Base-by-base conservation (phyloP, 2,888 invertebrate genomes). In the Tenthredo distinguenda region DNA sequence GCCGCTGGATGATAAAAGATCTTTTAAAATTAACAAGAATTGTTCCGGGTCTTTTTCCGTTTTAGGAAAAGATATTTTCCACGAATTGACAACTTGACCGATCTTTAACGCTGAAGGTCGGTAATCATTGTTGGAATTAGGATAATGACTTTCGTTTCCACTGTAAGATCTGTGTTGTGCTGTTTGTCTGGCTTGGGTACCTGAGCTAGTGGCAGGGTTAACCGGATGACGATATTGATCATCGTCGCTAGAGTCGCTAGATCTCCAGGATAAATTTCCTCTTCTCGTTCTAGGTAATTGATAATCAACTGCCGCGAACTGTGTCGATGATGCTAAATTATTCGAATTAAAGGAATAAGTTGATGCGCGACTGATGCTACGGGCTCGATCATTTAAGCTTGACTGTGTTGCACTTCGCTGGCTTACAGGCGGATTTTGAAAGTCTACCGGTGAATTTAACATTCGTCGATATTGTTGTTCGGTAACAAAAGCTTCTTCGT, bases 1-100 rank as follows among this genome's bases (percentile, higher is more conserved):
- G 34, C 86, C 86, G 83, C 86, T 85, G 4, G 47, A 72, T 18
- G 34, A 76, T 34, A 86, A 79, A 34, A 58, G 58, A 68, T 85
- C 86, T 84, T 84, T 74, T 83, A 79, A 62, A 50, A 86, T 47
- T 43, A 87, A 55, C 10, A 86, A 18, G 18, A 86, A 86, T 82
- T 86, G 84, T 5, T 86, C 87, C 0, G 86, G 86, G 18, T 87
- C 86, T 74, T 74, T 86, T 76, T 87, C 87, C 5, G 87, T 85
- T 43, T 58, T 86, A 1, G 86, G 86, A n/a, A 84, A 87, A 15
- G 62, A 62, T 0, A 87, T 84, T 87, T 87, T 87, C 86, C 87
- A 87, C 7, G 68, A 86, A 47, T 84, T 84, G 15, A 87, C 87
- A 9, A 86, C 85, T 71, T 71, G 77, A 18, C 87, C 86, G 7